phyloP scores from a whole-genome alignment of 64 coral and sea anemone genomes.

The Astreopora myriophthalma region DNA sequence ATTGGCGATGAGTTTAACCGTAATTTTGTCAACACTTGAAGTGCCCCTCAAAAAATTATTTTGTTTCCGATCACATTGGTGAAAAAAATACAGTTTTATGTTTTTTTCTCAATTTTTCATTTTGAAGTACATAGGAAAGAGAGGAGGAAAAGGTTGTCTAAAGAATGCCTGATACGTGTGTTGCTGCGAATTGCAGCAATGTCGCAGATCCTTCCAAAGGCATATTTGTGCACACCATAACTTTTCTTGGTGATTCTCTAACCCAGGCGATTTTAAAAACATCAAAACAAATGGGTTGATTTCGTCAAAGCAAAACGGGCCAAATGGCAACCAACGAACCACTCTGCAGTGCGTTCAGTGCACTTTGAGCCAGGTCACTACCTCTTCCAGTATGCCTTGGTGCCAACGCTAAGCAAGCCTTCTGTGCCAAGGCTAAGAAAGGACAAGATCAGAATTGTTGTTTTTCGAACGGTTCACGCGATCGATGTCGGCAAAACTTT shows the following conservation, averaged over 20 bases:
- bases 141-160: too few relatives aligned
- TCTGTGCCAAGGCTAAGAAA: not conserved
- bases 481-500: not conserved
- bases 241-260: slow-evolving; percentile 28
- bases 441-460: slow-evolving; percentile 34
- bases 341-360: slow-evolving; percentile 9
- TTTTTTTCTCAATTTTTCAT: too few relatives aligned
- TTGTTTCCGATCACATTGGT: too few relatives aligned
- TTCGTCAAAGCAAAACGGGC: slow-evolving; percentile 43
- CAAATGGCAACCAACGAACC: slow-evolving; percentile 14
- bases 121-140: too few relatives aligned
- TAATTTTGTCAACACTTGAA: too few relatives aligned
- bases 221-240: slow-evolving; percentile 12
- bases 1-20: too few relatives aligned
- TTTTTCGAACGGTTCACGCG: slow-evolving; percentile 8
- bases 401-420: not conserved
- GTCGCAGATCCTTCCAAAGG: not conserved
- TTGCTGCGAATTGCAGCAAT: not conserved
- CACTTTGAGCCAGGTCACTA: slow-evolving; percentile 44
- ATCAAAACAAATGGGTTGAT: slow-evolving; percentile 33
- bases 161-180: slow-evolving; percentile 26
- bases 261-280: slow-evolving; percentile 3
- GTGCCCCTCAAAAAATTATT: too few relatives aligned
- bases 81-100: too few relatives aligned
- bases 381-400: not conserved